Conservation (phyloP, 2,113 vertebrate species). For the Trematocara zebra region DNA sequence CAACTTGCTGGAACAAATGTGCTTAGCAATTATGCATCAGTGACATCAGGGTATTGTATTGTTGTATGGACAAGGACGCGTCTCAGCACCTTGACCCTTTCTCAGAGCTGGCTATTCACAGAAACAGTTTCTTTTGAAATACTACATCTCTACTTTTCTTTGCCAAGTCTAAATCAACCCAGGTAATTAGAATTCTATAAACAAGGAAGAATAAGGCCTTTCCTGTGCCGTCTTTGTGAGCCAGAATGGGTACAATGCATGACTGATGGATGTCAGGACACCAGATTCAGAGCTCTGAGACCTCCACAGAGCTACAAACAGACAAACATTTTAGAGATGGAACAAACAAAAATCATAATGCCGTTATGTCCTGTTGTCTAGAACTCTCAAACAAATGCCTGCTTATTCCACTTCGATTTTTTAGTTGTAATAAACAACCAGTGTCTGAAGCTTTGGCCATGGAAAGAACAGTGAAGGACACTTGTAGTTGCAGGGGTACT, state of each 20-base stretch:
- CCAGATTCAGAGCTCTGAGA: constrained; percentile 19
- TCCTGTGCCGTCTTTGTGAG: constrained; percentile 21
- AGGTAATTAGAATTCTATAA: constrained; percentile 58
- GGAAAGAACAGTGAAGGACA: not conserved
- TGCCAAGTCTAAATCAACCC: constrained; percentile 48
- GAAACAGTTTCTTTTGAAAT: constrained; percentile 41
- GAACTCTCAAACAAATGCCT: constrained; percentile 1
- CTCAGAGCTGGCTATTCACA: constrained; percentile 52
- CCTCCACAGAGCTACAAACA: constrained; percentile 32
- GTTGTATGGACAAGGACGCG: constrained; percentile 44
- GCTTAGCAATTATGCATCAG: constrained; percentile 40
- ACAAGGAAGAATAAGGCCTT: constrained; percentile 52
- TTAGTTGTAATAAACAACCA: not conserved
- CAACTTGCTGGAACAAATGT: constrained; percentile 46
- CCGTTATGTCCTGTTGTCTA: not conserved
- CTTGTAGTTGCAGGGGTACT: not conserved
- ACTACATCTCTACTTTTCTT: constrained; percentile 41
- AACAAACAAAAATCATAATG: constrained; percentile 2
- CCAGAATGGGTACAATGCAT: constrained; percentile 11
- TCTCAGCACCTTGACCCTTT: constrained; percentile 56
- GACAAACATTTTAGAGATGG: constrained; percentile 15
- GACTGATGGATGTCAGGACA: constrained; percentile 43
- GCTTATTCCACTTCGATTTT: not conserved
- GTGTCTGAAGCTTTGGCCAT: not conserved
- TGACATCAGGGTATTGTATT: constrained; percentile 36